Evolutionary conservation across 2,797 vertebrate genomes (phyloP).

Genomic region (Melanotaenia pygmaea): DNA sequence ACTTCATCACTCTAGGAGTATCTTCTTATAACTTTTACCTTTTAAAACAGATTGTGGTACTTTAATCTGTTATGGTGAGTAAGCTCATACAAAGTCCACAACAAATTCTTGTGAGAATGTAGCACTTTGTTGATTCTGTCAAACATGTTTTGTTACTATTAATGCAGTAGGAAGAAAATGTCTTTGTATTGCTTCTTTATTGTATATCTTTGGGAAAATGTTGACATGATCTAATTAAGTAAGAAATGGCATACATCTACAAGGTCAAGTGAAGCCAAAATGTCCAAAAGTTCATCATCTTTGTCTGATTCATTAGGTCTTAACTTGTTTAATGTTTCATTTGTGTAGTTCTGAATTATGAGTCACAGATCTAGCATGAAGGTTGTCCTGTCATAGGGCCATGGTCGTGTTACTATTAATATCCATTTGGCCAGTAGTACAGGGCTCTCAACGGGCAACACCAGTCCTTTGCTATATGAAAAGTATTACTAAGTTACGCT

Average conservation of each 20-base stretch:
- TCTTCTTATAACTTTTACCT: constrained; percentile 24
- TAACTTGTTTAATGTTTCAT: constrained; percentile 39
- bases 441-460: constrained; percentile 47
- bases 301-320: constrained; percentile 21
- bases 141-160: constrained; percentile 1
- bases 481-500: constrained; percentile 19
- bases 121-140: constrained; percentile 14
- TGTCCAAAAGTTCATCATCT: background rate
- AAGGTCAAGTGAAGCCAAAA: constrained; percentile 3
- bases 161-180: background rate
- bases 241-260: background rate
- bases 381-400: constrained; percentile 73
- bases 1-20: constrained; percentile 26
- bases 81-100: constrained; percentile 3
- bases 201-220: constrained; percentile 5
- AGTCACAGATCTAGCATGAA: constrained; percentile 67
- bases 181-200: background rate
- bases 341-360: constrained; percentile 62
- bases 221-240: background rate
- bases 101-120: constrained; percentile 3
- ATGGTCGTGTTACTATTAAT: constrained; percentile 75
- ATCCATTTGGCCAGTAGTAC: constrained; percentile 59
- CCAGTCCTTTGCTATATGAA: constrained; percentile 35
- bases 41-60: constrained; percentile 6
- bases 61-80: constrained; percentile 66